Percentiles rank a stretch among this genome's conserved stretches.
Evolutionary conservation across 2,888 invertebrate genomes (phyloP).

Genomic region (Pegoplata infirma): DNA sequence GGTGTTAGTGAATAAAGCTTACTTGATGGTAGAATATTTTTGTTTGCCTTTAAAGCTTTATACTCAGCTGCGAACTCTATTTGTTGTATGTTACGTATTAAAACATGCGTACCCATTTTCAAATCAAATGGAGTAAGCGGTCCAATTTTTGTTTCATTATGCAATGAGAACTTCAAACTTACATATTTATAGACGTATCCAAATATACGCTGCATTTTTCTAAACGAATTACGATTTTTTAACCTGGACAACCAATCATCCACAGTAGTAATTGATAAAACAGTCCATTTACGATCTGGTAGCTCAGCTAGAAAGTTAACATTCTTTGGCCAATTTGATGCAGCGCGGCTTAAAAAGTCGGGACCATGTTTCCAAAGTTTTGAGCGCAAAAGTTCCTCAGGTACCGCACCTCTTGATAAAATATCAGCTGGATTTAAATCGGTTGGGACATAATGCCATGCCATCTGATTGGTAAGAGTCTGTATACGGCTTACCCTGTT

Average conservation of each 20-base stretch:
- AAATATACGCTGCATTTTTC: too few relatives aligned
- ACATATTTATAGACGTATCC: too few relatives aligned
- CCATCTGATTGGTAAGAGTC: constrained; percentile 29
- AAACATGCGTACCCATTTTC: constrained; percentile 25
- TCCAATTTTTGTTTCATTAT: neutral
- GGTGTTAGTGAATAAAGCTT: constrained; percentile 27
- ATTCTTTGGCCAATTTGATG: constrained; percentile 32
- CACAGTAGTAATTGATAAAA: neutral
- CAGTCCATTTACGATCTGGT: constrained; percentile 43
- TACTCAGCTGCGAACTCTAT: constrained; percentile 18
- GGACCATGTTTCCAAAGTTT: too few relatives aligned
- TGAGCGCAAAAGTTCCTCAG: constrained; percentile 36
- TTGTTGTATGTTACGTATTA: constrained; percentile 39
- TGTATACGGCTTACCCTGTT: constrained; percentile 37
- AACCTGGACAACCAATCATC: constrained; percentile 4
- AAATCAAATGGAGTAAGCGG: constrained; percentile 14
- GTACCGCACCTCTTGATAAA: too few relatives aligned
- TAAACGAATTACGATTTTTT: constrained; percentile 33
- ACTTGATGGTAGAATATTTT: neutral
- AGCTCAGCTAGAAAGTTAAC: constrained; percentile 31
- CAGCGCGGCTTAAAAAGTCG: too few relatives aligned
- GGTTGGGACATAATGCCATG: too few relatives aligned
- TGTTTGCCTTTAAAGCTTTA: constrained; percentile 2
- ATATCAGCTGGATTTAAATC: constrained; percentile 42
- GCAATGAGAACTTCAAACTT: neutral